Percentiles rank a stretch among this genome's conserved stretches.
phyloP scores from a whole-genome alignment of 2,888 invertebrate genomes.

The Ariolimax columbianus region DNA sequence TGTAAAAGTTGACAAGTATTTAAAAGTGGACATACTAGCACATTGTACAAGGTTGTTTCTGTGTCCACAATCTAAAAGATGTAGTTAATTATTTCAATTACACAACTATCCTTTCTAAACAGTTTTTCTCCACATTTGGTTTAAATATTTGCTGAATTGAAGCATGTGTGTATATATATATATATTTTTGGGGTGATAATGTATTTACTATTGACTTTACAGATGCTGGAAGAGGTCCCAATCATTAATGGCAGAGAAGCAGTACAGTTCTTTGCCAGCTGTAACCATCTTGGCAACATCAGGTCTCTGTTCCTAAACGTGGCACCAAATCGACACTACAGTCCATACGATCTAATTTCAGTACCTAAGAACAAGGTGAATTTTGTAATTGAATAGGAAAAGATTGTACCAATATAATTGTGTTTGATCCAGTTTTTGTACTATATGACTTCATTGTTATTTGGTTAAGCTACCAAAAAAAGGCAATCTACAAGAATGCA shows the following conservation, averaged over 20 bases:
- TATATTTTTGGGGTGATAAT: not conserved
- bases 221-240: slow-evolving; percentile 63
- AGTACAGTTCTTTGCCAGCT: slow-evolving; percentile 74
- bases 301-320: slow-evolving; percentile 76
- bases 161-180: not conserved
- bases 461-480: too few species aligned
- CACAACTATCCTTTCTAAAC: not conserved
- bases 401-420: too few species aligned
- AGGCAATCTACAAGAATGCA: too few species aligned
- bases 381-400: not conserved
- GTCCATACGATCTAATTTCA: slow-evolving; percentile 75
- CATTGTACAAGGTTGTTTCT: too few species aligned
- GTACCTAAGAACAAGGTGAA: slow-evolving; percentile 75
- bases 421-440: too few species aligned
- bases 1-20: too few species aligned
- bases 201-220: not conserved
- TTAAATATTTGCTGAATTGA: too few species aligned
- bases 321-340: slow-evolving; percentile 68
- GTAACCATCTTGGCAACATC: slow-evolving; percentile 75
- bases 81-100: too few species aligned
- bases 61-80: too few species aligned
- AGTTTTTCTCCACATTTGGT: too few species aligned
- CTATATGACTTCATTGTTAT: too few species aligned
- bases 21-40: too few species aligned
- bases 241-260: slow-evolving; percentile 76